Conservation (phyloP, 2,113 vertebrate species). For the Triplophysa siluroides region DNA sequence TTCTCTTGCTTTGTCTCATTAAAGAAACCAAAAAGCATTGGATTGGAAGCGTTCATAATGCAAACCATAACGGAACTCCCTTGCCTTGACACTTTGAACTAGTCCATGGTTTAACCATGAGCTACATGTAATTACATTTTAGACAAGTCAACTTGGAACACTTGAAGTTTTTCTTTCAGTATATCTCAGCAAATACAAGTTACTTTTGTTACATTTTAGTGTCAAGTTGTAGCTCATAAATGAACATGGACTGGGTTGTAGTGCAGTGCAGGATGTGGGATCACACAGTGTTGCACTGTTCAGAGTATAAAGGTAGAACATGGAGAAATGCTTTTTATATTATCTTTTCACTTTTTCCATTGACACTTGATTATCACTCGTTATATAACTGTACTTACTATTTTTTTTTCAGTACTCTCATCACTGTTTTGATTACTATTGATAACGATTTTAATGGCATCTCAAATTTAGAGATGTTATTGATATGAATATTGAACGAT, state of each 20-base stretch:
- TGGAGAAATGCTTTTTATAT: constrained; percentile 77
- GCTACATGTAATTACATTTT: constrained; percentile 68
- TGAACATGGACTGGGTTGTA: constrained; percentile 66
- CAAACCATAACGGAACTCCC: constrained; percentile 73
- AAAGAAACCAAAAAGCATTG: constrained; percentile 80
- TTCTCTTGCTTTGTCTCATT: constrained; percentile 78
- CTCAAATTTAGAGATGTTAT: constrained; percentile 71
- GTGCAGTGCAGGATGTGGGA: constrained; percentile 69
- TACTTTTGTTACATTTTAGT: constrained; percentile 54
- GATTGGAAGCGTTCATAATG: constrained; percentile 73
- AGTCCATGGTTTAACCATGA: constrained; percentile 74
- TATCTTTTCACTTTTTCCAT: constrained; percentile 67
- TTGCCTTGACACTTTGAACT: constrained; percentile 74
- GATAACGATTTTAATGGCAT: constrained; percentile 76
- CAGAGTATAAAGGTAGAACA: constrained; percentile 72
- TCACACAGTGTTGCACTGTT: constrained; percentile 76
- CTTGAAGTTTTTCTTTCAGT: constrained; percentile 56
- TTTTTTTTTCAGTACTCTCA: constrained; percentile 74
- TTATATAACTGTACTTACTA: constrained; percentile 80
- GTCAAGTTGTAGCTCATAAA: constrained; percentile 71
- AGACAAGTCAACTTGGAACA: constrained; percentile 64
- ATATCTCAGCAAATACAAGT: constrained; percentile 61
- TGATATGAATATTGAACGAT: constrained; percentile 76
- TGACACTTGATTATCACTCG: constrained; percentile 79
- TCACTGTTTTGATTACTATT: constrained; percentile 75